These are phyloP conservation scores for Clarias magur DNA, from an alignment of 2,113 vertebrate genomes.

Conservation along the genomic window DNA sequence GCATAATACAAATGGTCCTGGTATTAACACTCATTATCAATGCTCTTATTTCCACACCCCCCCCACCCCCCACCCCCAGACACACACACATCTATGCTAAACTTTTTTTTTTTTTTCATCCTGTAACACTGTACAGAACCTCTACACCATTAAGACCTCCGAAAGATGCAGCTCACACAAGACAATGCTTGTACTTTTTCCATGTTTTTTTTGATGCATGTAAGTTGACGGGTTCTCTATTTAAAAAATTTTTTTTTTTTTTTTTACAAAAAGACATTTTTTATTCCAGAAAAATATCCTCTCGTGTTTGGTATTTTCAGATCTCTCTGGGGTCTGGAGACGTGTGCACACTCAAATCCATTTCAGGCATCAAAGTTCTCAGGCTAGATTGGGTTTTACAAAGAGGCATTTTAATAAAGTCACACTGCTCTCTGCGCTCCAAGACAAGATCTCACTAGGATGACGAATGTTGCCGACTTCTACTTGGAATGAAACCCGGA, in stretches of 20 bases:
- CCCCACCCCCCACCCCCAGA: too few species aligned
- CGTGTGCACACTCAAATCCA: constrained; percentile 46
- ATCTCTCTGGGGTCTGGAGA: constrained; percentile 53
- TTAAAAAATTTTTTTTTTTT: too few species aligned
- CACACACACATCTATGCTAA: not conserved
- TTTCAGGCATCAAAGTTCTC: constrained; percentile 55
- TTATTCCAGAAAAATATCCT: constrained; percentile 55
- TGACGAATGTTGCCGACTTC: constrained; percentile 79
- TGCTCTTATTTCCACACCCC: too few species aligned
- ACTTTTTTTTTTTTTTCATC: not conserved
- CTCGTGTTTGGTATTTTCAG: constrained; percentile 41
- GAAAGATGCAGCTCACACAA: constrained; percentile 54
- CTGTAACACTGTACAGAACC: not conserved
- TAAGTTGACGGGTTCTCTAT: constrained; percentile 36
- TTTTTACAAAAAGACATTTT: constrained; percentile 47
- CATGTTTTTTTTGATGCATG: constrained; percentile 25
- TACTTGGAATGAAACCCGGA: constrained; percentile 74
- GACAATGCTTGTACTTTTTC: constrained; percentile 25
- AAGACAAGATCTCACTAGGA: constrained; percentile 71
- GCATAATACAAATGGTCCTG: not conserved
- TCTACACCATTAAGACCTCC: constrained; percentile 65
- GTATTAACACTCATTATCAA: not conserved
- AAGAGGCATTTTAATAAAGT: constrained; percentile 68
- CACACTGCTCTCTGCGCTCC: constrained; percentile 57
- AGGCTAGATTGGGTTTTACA: constrained; percentile 63